Evolutionary conservation across 2,113 vertebrate species (phyloP).

Genomic region (Lathamus discolor): DNA sequence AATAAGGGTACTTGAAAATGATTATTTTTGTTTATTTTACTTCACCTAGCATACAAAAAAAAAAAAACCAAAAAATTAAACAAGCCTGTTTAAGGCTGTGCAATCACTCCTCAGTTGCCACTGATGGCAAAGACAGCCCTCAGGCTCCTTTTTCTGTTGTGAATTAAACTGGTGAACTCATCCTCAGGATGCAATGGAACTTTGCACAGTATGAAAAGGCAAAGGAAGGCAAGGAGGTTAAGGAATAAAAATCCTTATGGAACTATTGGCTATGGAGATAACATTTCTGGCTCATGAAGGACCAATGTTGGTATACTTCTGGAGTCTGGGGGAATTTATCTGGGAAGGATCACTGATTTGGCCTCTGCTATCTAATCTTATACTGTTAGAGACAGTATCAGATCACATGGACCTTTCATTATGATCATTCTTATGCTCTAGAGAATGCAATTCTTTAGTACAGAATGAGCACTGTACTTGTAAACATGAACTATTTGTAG

Average conservation of each 20-base stretch:
- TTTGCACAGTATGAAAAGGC: background rate
- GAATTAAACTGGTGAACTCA: background rate
- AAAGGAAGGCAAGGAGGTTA: background rate
- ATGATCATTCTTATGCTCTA: background rate
- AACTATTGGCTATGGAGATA: background rate
- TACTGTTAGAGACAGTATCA: fast-evolving
- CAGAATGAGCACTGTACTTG: background rate
- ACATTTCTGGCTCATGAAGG: background rate
- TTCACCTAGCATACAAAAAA: background rate
- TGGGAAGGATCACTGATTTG: background rate
- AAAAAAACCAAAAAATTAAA: background rate
- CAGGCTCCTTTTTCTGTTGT: background rate
- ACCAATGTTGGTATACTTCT: fast-evolving
- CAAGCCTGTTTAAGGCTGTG: background rate
- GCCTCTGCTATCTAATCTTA: background rate
- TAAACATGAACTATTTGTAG: background rate
- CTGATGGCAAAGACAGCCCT: background rate
- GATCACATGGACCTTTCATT: background rate
- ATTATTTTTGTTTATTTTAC: background rate
- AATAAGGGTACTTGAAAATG: background rate
- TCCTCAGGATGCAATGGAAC: background rate
- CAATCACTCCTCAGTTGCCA: background rate
- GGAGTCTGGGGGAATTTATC: background rate
- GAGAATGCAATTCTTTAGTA: background rate
- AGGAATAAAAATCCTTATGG: background rate